Base-by-base conservation (phyloP, 2,113 vertebrate genomes). In the Brachyhypopomus occidentalis region DNA sequence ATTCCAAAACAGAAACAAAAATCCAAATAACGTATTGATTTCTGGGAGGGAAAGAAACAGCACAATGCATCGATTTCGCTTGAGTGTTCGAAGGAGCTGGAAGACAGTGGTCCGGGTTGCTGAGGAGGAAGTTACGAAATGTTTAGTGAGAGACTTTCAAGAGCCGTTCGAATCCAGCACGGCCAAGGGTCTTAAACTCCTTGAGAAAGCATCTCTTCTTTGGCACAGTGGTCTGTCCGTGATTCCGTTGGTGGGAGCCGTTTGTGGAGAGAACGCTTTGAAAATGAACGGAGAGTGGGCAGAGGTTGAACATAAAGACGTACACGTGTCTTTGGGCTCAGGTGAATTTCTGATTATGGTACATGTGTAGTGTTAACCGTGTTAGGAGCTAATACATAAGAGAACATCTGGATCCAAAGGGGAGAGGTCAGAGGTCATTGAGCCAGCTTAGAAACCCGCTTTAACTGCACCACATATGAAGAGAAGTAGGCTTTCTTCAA, bases 1-100 rank as follows among this genome's bases (percentile, higher is more conserved):
- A 70, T 19, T 45, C n/a, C 23, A 72, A 23, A 59, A 25, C 5
- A 8, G 45, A 41, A 38, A 36, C n/a, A 25, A 48, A 79, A 41
- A n/a, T 56, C 2, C 58, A 27, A 70, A 36, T 6, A 72, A 45
- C 34, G 60, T 59, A 79, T 70, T 34, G 64, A 78, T 71, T 52
- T 70, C 45, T 52, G 12, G 12, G 12, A 2, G 27, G 36, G 55
- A 16, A 59, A 30, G 25, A 55, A 4, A 19, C 38, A 34, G 8
- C 23, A 20, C 5, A 16, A 16, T 0, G n/a, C 5, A 60, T 38
- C 22, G 56, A 75, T 36, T 59, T 20, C 27, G 2, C 14, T 27
- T 59, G 55, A 38, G 41, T 19, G 56, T 36, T 34, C n/a, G 30
- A 27, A n/a, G 58, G 48, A 36, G 71, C 22, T 1, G 1, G 41